Base-by-base conservation (phyloP, 2,797 vertebrate genomes). In the Anguilla obscura region DNA sequence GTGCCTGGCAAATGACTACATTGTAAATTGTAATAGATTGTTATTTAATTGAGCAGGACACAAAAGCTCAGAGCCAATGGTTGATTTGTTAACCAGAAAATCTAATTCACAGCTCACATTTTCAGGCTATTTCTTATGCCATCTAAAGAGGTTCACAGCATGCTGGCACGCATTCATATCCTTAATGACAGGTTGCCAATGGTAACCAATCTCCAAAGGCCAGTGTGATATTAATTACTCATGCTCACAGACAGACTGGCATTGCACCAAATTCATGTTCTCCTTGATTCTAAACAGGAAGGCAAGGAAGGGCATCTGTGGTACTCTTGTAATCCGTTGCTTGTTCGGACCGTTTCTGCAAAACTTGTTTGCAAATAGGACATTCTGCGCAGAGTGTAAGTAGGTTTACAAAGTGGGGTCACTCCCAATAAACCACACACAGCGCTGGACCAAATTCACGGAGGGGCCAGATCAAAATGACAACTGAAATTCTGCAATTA, bases 181-280 rank as follows among this genome's bases (percentile, higher is more conserved):
- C 74, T 83, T 84, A 84, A 84, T 84, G 48, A 84, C 82, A 52
- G 6, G n/a, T 52, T 84, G 52, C 48, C 48, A 54, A 84, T 84
- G 82, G 82, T 52, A 83, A 54, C 80, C 80, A 83, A 18, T 52
- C 48, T 56, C 82, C 24, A 27, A 54, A 24, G 50, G 24, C 24
- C 24, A n/a, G 50, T 84, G 82, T 52, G 50, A 24, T 71, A 40
- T 66, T 69, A 60, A 84, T 84, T 79, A 69, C 40, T 87, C 79
- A 60, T 69, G 7, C 60, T 56, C 48, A 45, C n/a, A 27, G 27
- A 45, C n/a, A 27, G 27, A 33, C 5, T 87, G 56, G 54, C 54
- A 66, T 84, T 84, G 24, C 58, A 85, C 79, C 58, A 33, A 79
- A 58, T 24, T 48, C 33, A 36, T 5, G 48, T 63, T 6, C 36